Percentiles rank a stretch among this genome's conserved stretches.
Evolutionary conservation across 2,797 vertebrate genomes (phyloP).

Genomic region (Gallirallus australis): DNA sequence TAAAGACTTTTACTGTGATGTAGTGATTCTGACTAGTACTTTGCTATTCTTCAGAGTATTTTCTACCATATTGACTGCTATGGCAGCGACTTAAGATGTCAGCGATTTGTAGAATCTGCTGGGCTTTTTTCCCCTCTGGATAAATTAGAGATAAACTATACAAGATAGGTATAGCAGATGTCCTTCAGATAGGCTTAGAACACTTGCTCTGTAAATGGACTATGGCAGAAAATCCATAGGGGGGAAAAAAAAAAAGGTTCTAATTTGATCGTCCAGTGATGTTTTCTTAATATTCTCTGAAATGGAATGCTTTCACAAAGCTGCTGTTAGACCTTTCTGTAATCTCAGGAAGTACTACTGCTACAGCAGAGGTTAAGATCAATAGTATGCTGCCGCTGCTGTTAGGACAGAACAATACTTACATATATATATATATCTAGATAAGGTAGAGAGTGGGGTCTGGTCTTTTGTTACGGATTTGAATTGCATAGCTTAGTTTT

Average conservation of each 20-base stretch:
- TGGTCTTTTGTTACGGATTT: background rate
- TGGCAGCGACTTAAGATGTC: background rate
- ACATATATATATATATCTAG: background rate
- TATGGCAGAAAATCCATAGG: background rate
- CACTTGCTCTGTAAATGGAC: background rate
- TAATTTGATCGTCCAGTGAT: background rate
- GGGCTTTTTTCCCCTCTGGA: rapidly evolving
- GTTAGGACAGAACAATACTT: background rate
- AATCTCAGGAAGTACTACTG: background rate
- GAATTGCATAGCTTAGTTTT: background rate
- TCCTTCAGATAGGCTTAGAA: background rate
- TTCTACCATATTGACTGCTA: background rate
- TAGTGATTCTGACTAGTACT: background rate
- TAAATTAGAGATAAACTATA: background rate
- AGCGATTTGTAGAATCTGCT: background rate
- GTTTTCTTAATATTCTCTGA: background rate
- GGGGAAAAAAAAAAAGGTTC: background rate
- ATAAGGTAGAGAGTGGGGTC: background rate
- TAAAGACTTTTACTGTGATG: background rate
- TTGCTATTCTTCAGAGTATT: background rate
- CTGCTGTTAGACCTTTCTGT: background rate
- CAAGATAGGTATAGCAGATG: background rate
- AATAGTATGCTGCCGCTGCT: background rate
- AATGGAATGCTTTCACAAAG: background rate
- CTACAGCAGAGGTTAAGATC: background rate